A percentile compares a stretch with the other conserved stretches of the same genome.
phyloP scores from a whole-genome alignment of 1,140 invertebrate genomes.

The Chionoecetes opilio region DNA sequence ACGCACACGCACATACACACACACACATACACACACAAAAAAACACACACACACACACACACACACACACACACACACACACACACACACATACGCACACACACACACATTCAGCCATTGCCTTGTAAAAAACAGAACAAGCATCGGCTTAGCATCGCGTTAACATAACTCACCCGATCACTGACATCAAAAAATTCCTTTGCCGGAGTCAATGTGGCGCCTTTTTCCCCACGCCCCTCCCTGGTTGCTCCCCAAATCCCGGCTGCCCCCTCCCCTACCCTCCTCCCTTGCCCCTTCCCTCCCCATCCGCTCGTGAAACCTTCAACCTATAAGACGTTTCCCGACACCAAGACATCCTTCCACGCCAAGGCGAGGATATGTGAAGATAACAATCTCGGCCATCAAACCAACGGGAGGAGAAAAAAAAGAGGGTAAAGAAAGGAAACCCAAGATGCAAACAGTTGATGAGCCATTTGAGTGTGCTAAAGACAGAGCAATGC shows the following conservation, averaged over 20 bases:
- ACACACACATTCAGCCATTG: background rate
- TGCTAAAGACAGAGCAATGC: background rate
- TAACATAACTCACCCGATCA: background rate
- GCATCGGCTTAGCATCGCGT: too few species aligned
- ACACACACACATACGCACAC: too few species aligned
- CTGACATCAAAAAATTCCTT: background rate
- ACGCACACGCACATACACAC: too few species aligned
- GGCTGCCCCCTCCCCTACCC: background rate
- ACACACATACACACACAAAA: too few species aligned
- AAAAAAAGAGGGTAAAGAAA: background rate
- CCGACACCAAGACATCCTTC: background rate
- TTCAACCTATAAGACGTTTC: background rate
- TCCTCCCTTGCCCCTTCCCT: background rate
- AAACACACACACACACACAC: too few species aligned
- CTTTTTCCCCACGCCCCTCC: constrained; percentile 6
- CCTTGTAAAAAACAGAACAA: background rate
- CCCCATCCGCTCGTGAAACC: background rate
- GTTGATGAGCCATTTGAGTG: background rate
- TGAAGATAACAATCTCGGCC: background rate
- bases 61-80: too few species aligned
- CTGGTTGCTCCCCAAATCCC: background rate
- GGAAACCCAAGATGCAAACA: background rate
- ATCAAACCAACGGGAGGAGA: background rate
- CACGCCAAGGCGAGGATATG: background rate
- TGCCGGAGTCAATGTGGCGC: background rate